Conservation (phyloP, 2,113 vertebrate genomes). For the Pan paniscus region DNA sequence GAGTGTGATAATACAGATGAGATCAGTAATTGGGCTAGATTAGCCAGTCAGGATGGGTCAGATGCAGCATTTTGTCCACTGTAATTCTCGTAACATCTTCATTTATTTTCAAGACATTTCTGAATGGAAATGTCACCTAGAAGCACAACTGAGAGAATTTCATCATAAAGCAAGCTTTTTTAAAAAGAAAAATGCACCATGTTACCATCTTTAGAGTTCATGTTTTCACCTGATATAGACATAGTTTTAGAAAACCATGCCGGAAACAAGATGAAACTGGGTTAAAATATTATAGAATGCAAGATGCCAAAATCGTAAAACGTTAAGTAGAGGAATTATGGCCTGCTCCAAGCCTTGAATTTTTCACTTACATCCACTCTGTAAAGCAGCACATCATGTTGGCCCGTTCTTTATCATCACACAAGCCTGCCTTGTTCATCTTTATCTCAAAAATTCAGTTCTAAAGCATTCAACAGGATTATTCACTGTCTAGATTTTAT, state of each 20-base stretch:
- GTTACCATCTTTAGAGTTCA: background rate
- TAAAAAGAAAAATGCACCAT: background rate
- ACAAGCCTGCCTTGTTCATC: background rate
- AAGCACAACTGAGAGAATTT: background rate
- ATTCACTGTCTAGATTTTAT: background rate
- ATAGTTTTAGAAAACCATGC: conserved; percentile 2
- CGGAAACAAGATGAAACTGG: background rate
- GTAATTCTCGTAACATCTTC: background rate
- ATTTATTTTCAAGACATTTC: conserved; percentile 49
- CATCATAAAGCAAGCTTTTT: background rate
- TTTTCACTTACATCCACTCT: background rate
- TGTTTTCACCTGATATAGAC: background rate
- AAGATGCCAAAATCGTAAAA: background rate
- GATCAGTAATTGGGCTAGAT: background rate
- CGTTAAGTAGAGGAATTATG: background rate
- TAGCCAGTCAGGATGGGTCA: background rate
- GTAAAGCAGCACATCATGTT: background rate
- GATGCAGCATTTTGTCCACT: background rate
- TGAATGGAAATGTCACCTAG: conserved; percentile 14
- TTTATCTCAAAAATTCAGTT: background rate
- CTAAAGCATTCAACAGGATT: background rate
- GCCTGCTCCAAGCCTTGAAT: background rate
- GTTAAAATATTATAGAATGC: background rate
- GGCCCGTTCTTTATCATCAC: background rate
- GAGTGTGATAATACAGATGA: background rate